Evolutionary conservation across 2,113 vertebrate species (phyloP).

Genomic region (Alligator mississippiensis): DNA sequence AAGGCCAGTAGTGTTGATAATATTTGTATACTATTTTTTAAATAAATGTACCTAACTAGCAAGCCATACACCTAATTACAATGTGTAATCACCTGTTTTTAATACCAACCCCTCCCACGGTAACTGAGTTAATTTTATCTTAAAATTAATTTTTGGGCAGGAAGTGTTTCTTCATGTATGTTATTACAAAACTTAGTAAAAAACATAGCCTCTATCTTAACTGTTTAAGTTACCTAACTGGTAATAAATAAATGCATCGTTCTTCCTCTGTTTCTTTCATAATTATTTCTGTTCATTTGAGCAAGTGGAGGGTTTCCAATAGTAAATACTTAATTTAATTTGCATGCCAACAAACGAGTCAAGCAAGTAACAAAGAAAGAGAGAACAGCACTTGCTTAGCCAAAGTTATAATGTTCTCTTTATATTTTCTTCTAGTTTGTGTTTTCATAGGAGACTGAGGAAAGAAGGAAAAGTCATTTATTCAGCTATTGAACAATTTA

Average conservation of each 20-base stretch:
- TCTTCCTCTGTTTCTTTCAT: not conserved
- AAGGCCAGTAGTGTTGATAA: not conserved
- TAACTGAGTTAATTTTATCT: too few species aligned
- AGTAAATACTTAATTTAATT: not conserved
- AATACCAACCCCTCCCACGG: not conserved
- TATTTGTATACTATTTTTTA: not conserved
- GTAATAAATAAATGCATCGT: not conserved
- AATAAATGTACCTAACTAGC: not conserved
- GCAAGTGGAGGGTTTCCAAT: not conserved
- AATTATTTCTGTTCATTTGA: not conserved
- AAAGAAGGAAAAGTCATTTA: not conserved
- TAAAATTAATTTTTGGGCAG: not conserved
- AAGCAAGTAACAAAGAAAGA: not conserved
- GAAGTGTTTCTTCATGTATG: not conserved
- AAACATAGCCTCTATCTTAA: not conserved
- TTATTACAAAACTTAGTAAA: not conserved
- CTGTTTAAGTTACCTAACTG: not conserved
- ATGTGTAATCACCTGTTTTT: not conserved
- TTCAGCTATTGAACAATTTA: not conserved
- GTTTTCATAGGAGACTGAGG: conserved; percentile 19
- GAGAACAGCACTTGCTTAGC: not conserved
- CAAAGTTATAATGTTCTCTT: not conserved
- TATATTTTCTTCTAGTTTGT: not conserved
- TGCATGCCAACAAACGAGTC: not conserved
- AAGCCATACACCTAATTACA: not conserved